A percentile compares a stretch with the other conserved stretches of the same genome.
Conservation (phyloP, 1,140 invertebrate genomes). For the Habropoda laboriosa region DNA sequence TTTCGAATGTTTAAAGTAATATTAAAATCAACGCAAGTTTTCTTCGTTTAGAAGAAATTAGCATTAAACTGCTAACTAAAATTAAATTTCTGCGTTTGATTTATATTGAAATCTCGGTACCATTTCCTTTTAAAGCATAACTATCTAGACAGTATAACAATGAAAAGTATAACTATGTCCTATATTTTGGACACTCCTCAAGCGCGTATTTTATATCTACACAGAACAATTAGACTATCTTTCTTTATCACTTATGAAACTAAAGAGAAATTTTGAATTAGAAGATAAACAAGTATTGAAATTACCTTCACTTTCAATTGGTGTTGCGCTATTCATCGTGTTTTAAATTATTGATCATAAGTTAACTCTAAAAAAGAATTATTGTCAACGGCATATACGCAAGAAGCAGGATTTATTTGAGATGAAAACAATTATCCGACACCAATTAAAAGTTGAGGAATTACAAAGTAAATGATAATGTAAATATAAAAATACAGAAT, state of each 20-base stretch:
- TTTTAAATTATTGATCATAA: slow-evolving; percentile 6
- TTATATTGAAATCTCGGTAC: background rate
- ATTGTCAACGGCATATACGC: background rate
- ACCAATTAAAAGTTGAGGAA: slow-evolving; percentile 26
- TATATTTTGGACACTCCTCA: background rate
- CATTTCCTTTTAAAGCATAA: background rate
- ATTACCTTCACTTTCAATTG: slow-evolving; percentile 26
- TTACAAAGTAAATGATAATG: slow-evolving; percentile 59
- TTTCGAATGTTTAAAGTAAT: background rate
- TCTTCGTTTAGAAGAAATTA: background rate
- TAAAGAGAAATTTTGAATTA: background rate
- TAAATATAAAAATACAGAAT: slow-evolving; percentile 70
- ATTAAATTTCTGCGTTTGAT: background rate
- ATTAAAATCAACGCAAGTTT: background rate
- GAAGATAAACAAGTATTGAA: slow-evolving; percentile 38
- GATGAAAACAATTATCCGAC: background rate
- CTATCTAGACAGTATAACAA: background rate
- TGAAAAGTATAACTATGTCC: background rate
- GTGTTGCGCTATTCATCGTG: background rate
- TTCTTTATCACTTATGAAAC: background rate
- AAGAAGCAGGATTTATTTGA: background rate
- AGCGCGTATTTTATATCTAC: background rate
- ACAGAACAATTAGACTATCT: background rate
- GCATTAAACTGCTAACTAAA: background rate
- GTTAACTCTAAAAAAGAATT: background rate